These are phyloP conservation scores for Labeo catla DNA, from an alignment of 2,113 vertebrate species.

Conservation along the genomic window DNA sequence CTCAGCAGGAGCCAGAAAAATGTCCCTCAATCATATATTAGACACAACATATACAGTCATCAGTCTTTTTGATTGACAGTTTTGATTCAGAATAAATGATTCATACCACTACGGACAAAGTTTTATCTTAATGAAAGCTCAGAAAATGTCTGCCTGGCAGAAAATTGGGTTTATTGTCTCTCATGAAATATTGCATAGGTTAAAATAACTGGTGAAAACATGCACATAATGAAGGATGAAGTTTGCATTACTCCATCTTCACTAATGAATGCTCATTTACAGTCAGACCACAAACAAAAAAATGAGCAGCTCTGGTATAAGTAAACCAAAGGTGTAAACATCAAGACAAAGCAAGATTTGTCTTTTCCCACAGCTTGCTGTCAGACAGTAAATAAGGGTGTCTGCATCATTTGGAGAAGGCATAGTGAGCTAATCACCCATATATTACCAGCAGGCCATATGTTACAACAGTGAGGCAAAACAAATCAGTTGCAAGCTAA, in stretches of 20 bases:
- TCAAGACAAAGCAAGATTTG: not conserved
- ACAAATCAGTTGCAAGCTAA: constrained; percentile 6
- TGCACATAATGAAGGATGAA: constrained; percentile 35
- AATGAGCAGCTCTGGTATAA: constrained; percentile 1
- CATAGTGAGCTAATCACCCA: constrained; percentile 19
- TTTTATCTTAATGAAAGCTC: not conserved
- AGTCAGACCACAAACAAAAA: not conserved
- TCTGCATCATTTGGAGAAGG: constrained; percentile 17
- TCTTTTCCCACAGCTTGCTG: constrained; percentile 16
- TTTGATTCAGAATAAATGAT: not conserved
- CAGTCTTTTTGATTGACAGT: constrained; percentile 15
- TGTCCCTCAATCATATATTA: not conserved
- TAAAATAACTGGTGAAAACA: not conserved
- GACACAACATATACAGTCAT: not conserved
- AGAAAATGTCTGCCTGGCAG: not conserved
- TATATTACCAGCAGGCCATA: not conserved
- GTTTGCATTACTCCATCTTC: constrained; percentile 19
- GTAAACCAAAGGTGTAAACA: constrained; percentile 8
- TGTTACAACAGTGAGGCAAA: constrained; percentile 2
- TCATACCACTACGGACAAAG: not conserved
- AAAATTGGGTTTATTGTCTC: not conserved
- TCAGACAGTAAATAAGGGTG: constrained; percentile 15
- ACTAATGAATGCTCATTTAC: constrained; percentile 37
- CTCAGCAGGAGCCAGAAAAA: not conserved
- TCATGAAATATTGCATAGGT: not conserved